A percentile compares a stretch with the other conserved stretches of the same genome.
phyloP scores from a whole-genome alignment of 2,113 vertebrate species.

The Cyanistes caeruleus region DNA sequence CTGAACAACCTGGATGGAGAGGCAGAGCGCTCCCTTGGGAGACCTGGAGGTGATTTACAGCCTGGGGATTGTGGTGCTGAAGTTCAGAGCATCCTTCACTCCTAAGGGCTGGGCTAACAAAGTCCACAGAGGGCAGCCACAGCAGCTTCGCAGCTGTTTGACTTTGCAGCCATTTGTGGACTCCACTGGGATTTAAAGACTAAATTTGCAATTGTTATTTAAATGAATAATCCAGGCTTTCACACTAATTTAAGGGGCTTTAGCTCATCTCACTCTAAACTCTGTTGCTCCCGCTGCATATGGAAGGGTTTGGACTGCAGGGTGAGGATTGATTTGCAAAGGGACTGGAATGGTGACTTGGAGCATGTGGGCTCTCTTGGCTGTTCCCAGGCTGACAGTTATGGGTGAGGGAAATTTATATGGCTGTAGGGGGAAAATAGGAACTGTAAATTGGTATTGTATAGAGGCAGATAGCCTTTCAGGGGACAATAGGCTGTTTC shows the following conservation, averaged over 20 bases:
- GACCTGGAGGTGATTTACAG: accelerated
- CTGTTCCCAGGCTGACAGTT: background rate
- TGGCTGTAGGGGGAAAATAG: background rate
- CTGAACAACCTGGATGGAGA: background rate
- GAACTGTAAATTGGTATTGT: constrained; percentile 16
- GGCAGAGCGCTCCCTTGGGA: background rate
- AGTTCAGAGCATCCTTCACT: background rate
- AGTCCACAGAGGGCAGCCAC: background rate
- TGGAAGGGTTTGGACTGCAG: background rate
- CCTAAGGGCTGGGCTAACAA: background rate
- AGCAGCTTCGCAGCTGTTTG: background rate
- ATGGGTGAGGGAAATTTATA: background rate
- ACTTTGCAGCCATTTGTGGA: background rate
- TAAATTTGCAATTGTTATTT: background rate
- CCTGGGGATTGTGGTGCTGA: too few relatives aligned
- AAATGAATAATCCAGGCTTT: background rate
- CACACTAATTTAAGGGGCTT: background rate
- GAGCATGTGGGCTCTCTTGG: accelerated
- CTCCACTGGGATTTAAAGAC: background rate
- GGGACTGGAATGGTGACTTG: background rate
- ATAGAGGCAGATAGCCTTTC: background rate
- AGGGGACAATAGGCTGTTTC: background rate
- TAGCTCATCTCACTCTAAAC: background rate
- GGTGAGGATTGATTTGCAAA: background rate
- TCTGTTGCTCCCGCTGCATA: background rate